Conservation (phyloP, 2,113 vertebrate genomes). For the Oreochromis aureus region DNA sequence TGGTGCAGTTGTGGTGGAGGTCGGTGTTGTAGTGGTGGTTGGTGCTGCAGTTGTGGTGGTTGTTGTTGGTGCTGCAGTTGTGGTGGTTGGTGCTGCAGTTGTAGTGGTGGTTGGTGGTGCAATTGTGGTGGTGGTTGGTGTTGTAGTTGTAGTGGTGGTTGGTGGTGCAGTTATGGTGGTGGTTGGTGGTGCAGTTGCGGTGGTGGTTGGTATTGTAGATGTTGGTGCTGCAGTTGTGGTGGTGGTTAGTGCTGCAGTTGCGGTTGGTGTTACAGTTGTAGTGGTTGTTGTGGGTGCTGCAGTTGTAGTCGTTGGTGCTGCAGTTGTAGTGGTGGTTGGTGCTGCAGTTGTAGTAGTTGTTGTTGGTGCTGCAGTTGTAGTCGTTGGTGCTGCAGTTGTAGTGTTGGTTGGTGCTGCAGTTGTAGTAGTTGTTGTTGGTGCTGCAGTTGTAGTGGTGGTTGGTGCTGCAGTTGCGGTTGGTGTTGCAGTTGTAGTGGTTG, state of each 20-base stretch:
- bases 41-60: rapidly evolving
- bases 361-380: rapidly evolving
- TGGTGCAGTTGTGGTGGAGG: too few species aligned
- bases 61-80: rapidly evolving
- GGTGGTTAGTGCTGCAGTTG: not conserved
- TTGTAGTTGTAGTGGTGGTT: rapidly evolving
- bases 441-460: too few species aligned
- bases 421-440: too few species aligned
- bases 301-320: too few species aligned
- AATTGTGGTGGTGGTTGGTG: too few species aligned
- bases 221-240: too few species aligned
- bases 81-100: rapidly evolving
- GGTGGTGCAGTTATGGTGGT: rapidly evolving
- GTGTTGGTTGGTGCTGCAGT: rapidly evolving
- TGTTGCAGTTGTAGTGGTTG: rapidly evolving
- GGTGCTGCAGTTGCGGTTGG: too few species aligned
- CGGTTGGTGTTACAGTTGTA: rapidly evolving
- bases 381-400: too few species aligned
- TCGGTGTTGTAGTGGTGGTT: rapidly evolving
- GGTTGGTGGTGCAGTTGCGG: too few species aligned
- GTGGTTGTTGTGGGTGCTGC: rapidly evolving
- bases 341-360: rapidly evolving
- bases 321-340: not conserved
- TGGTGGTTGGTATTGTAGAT: too few species aligned
- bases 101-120: rapidly evolving